A percentile compares a stretch with the other conserved stretches of the same genome.
These are phyloP conservation scores for Sialis lutaria DNA, from an alignment of 2,888 invertebrate genomes.

Conservation along the genomic window DNA sequence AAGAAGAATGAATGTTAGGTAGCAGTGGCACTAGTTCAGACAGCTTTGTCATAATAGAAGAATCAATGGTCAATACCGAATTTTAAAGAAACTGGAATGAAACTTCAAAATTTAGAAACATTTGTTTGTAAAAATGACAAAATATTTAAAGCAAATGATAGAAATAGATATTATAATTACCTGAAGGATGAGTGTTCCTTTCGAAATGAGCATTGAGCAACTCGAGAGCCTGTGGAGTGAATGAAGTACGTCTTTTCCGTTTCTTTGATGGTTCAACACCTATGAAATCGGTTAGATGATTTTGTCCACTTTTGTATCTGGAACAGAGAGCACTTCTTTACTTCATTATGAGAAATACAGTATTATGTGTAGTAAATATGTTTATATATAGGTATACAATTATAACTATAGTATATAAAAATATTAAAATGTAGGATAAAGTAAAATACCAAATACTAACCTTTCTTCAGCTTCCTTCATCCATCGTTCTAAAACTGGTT, in stretches of 20 bases:
- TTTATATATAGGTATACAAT: not conserved
- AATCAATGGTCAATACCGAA: no score
- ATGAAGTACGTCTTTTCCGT: slow-evolving; percentile 87
- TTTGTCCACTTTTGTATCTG: slow-evolving; percentile 83
- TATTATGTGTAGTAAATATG: not conserved
- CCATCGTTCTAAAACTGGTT: slow-evolving; percentile 96
- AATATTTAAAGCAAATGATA: no score
- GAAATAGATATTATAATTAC: slow-evolving; percentile 40
- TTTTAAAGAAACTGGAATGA: no score
- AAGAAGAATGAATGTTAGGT: no score
- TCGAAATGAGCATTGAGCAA: slow-evolving; percentile 90
- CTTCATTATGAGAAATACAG: slow-evolving; percentile 12
- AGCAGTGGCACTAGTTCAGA: no score
- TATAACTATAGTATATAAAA: not conserved
- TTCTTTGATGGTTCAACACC: slow-evolving; percentile 96
- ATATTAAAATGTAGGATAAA: not conserved
- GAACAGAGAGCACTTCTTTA: slow-evolving; percentile 25
- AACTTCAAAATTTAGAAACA: no score
- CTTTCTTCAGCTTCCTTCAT: slow-evolving; percentile 98
- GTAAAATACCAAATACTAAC: slow-evolving; percentile 29
- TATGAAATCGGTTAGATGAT: slow-evolving; percentile 87
- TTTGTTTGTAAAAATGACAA: no score
- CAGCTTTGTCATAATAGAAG: no score
- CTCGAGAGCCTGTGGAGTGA: slow-evolving; percentile 92
- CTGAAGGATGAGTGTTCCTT: slow-evolving; percentile 94